Conservation (phyloP, 2,113 vertebrate genomes). For the Sphaerodactylus townsendi region DNA sequence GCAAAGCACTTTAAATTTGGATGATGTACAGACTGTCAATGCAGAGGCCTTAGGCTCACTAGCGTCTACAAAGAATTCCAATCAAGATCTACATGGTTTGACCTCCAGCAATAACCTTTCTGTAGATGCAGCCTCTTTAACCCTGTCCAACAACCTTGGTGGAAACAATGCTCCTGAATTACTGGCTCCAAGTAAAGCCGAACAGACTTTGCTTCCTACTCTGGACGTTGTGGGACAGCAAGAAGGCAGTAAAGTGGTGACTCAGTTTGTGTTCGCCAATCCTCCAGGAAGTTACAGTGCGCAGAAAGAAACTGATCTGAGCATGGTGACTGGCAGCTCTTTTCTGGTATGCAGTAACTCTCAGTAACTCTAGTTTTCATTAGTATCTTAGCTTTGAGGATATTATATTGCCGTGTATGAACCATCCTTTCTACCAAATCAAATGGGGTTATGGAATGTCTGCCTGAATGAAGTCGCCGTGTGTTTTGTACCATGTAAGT, state of each 20-base stretch:
- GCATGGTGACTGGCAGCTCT: conserved; percentile 75
- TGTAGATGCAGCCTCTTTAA: conserved; percentile 68
- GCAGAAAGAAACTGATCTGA: conserved; percentile 84
- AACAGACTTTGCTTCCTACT: conserved; percentile 75
- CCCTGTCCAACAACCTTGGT: conserved; percentile 70
- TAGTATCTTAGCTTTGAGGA: conserved; percentile 24
- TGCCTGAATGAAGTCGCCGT: conserved; percentile 12
- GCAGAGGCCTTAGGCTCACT: conserved; percentile 85
- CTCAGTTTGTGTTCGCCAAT: conserved; percentile 82
- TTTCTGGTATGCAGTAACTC: conserved; percentile 82
- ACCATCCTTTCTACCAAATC: conserved; percentile 37
- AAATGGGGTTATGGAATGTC: conserved; percentile 28
- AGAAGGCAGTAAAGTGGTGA: conserved; percentile 80
- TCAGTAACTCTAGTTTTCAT: conserved; percentile 35
- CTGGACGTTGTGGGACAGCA: conserved; percentile 77
- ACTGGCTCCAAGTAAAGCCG: conserved; percentile 78
- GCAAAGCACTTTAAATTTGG: conserved; percentile 83
- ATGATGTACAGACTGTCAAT: conserved; percentile 87
- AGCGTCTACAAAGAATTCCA: conserved; percentile 77
- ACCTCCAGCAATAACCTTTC: conserved; percentile 77
- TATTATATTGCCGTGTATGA: conserved; percentile 25
- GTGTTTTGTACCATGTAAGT: conserved; percentile 33
- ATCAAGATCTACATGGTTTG: conserved; percentile 77
- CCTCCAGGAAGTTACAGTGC: conserved; percentile 77
- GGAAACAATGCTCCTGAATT: conserved; percentile 76